A percentile compares a stretch with the other conserved stretches of the same genome.
These are phyloP conservation scores for Desmodus rotundus DNA, from an alignment of 2,113 vertebrate genomes.

Conservation along the genomic window DNA sequence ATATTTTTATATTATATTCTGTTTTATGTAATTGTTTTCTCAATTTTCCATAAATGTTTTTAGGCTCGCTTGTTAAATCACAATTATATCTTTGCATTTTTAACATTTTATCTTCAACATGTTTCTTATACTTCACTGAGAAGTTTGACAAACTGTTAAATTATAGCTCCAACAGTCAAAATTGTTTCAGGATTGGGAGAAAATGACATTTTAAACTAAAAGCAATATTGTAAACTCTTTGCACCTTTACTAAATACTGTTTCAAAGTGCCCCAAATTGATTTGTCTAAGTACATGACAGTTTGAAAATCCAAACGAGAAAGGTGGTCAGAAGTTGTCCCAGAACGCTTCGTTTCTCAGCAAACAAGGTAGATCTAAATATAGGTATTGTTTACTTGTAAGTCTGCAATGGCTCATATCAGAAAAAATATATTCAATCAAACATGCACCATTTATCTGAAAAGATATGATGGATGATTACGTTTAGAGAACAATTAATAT, in stretches of 20 bases:
- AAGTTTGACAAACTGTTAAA: background rate
- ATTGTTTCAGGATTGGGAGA: conserved; percentile 1
- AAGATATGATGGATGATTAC: background rate
- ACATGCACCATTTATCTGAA: background rate
- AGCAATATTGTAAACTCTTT: background rate
- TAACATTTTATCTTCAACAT: background rate
- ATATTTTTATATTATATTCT: conserved; percentile 3
- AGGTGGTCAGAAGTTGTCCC: background rate
- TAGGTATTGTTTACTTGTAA: background rate
- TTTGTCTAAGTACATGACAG: background rate
- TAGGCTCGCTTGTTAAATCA: background rate
- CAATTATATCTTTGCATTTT: background rate
- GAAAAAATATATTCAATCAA: conserved; percentile 19
- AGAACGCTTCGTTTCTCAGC: background rate
- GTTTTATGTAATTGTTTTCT: background rate
- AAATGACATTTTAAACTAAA: background rate
- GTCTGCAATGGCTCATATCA: background rate
- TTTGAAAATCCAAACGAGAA: background rate
- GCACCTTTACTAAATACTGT: background rate
- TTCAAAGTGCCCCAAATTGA: background rate
- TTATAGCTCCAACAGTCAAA: background rate
- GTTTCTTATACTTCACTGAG: background rate
- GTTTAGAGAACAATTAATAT: conserved; percentile 18
- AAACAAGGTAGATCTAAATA: conserved; percentile 15
- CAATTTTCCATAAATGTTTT: background rate